Evolutionary conservation across 2,888 invertebrate species (phyloP).

Genomic region (Dromius quadrimaculatus): DNA sequence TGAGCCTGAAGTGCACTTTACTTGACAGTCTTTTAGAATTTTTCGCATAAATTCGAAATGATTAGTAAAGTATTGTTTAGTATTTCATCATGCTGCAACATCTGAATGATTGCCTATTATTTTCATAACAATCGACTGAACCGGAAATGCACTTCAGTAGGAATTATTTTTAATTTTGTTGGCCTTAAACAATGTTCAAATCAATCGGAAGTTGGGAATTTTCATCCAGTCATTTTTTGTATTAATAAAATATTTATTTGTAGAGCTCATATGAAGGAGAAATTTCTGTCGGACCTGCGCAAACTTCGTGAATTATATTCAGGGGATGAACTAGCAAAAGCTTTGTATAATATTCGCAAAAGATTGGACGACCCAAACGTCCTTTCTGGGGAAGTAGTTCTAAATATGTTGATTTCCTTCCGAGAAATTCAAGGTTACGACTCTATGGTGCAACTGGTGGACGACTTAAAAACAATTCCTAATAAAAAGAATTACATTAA

Average conservation of each 20-base stretch:
- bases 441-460: constrained; percentile 96
- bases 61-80: too few relatives aligned
- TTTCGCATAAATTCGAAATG: too few relatives aligned
- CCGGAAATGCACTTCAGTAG: too few relatives aligned
- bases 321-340: constrained; percentile 83
- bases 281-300: constrained; percentile 93
- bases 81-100: too few relatives aligned
- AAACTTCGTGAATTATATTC: constrained; percentile 90
- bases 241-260: constrained; percentile 58
- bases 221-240: too few relatives aligned
- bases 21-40: too few relatives aligned
- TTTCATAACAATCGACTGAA: too few relatives aligned
- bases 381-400: constrained; percentile 93
- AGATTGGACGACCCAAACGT: constrained; percentile 97
- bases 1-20: too few relatives aligned
- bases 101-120: too few relatives aligned
- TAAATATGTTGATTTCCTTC: constrained; percentile 93
- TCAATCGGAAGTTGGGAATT: too few relatives aligned
- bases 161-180: too few relatives aligned
- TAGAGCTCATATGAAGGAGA: constrained; percentile 97
- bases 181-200: too few relatives aligned
- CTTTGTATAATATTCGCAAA: constrained; percentile 89
- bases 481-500: constrained; percentile 89
- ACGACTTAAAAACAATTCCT: constrained; percentile 91
- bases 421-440: constrained; percentile 96